phyloP scores from a whole-genome alignment of 30 jellyfish, hydroid and myxozoan genomes.

The Turritopsis rubra region DNA sequence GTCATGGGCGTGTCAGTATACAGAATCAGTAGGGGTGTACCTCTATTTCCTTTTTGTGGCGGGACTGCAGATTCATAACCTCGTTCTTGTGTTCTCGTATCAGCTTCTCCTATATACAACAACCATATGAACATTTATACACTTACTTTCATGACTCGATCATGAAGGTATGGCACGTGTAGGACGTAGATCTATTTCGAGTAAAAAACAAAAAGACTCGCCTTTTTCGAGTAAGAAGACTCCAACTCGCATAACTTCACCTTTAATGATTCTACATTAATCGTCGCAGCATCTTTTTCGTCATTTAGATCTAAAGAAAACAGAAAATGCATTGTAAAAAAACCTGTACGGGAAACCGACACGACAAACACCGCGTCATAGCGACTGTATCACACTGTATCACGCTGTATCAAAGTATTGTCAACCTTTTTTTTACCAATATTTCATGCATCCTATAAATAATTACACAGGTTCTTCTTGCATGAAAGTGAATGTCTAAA shows the following conservation, averaged over 20 bases:
- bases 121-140: too few relatives aligned
- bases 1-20: too few relatives aligned
- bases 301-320: background rate
- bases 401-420: too few relatives aligned
- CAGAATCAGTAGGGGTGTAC: background rate
- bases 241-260: slow-evolving; percentile 5
- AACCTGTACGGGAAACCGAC: too few relatives aligned
- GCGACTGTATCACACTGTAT: too few relatives aligned
- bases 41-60: slow-evolving; percentile 20
- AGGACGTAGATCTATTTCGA: background rate
- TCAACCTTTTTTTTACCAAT: too few relatives aligned
- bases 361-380: too few relatives aligned
- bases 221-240: slow-evolving; percentile 23
- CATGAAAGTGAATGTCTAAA: too few relatives aligned
- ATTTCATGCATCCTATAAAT: too few relatives aligned
- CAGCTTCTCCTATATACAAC: slow-evolving; percentile 25
- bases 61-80: background rate
- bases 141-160: too few relatives aligned
- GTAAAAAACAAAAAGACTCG: background rate
- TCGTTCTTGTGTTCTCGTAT: slow-evolving; percentile 18
- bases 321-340: background rate
- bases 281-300: slow-evolving; percentile 7
- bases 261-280: background rate
- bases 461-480: too few relatives aligned
- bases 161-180: too few relatives aligned